Base-by-base conservation (phyloP, 2,113 vertebrate genomes). In the Dromiciops gliroides region DNA sequence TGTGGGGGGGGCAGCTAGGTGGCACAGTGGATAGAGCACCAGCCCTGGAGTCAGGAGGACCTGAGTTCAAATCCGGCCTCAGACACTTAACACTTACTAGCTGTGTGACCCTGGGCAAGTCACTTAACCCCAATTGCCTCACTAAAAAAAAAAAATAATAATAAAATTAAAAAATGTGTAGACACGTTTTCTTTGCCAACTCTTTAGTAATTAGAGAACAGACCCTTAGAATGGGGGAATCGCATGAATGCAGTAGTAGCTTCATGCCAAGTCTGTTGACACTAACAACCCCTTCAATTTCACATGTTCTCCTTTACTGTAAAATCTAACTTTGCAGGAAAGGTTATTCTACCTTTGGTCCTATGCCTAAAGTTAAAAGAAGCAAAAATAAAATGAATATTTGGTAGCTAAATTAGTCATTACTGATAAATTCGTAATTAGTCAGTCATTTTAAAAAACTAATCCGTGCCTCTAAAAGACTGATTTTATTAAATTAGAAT, bases 401-500 rank as follows among this genome's bases (percentile, higher is more conserved):
- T 51, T 51, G 51, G 26, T 28, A 60, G 56, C 28, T 60, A 60
- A 31, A 31, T 31, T 60, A 67, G 22, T 67, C 31, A 37, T 67
- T 67, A 67, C 12, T 67, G 28, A 67, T 67, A 67, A 67, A 67
- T 67, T 67, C 10, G 56, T 28, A 28, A 31, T 31, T 60, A 37
- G 31, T 67, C 31, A 16, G 31, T 67, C 31, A 67, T 11, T 1
- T 53, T 50, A 44, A 56, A 60, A 53, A 89, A 89, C 91, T 3
- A 83, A 89, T 90, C 53, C 12, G n/a, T 48, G 50, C 7, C 26
- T 95, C 37, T 91, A n/a, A 50, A 51, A 50, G 5, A 14, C 37
- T 89, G 49, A 50, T 51, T 47, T 92, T 89, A 89, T 89, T 44
- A 91, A 89, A 94, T 89, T 50, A 37, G 60, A 92, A 89, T 53